Percentiles rank a stretch among this genome's conserved stretches.
phyloP scores from a whole-genome alignment of 35 echinoderm and acorn worm species.

The Acanthaster planci region DNA sequence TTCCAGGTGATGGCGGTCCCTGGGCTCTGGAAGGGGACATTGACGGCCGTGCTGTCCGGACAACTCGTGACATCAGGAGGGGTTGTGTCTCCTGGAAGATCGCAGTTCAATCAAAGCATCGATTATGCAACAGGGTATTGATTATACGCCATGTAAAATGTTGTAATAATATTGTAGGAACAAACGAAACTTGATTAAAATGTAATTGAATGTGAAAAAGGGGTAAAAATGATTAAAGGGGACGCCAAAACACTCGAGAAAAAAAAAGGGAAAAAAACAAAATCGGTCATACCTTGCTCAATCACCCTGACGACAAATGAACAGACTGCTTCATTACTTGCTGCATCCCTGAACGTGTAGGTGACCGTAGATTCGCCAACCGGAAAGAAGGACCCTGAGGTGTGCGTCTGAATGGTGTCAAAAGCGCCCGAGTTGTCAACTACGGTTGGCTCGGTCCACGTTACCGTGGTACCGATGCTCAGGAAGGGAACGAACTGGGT shows the following conservation, averaged over 20 bases:
- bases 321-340: slow-evolving; percentile 9
- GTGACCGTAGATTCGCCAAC: slow-evolving; percentile 6
- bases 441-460: slow-evolving; percentile 43
- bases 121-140: too few species aligned
- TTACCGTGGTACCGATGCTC: not conserved
- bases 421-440: slow-evolving; percentile 56
- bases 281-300: not conserved
- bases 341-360: slow-evolving; percentile 34
- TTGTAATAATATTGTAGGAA: too few species aligned
- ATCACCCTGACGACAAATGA: not conserved
- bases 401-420: slow-evolving; percentile 13
- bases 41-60: slow-evolving; percentile 26
- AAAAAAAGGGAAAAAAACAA: too few species aligned
- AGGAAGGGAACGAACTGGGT: slow-evolving; percentile 34
- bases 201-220: too few species aligned
- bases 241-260: too few species aligned
- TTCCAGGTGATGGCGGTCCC: slow-evolving; percentile 39
- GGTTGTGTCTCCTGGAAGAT: slow-evolving; percentile 19
- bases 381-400: not conserved
- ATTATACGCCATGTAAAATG: too few species aligned
- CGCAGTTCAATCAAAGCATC: too few species aligned
- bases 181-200: too few species aligned
- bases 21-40: slow-evolving; percentile 40
- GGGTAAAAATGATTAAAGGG: too few species aligned
- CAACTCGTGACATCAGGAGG: slow-evolving; percentile 54